Evolutionary conservation across 2,888 invertebrate species (phyloP), one percentile per base, ranked within the genome.

Genomic region (Cheilosia pagana): DNA sequence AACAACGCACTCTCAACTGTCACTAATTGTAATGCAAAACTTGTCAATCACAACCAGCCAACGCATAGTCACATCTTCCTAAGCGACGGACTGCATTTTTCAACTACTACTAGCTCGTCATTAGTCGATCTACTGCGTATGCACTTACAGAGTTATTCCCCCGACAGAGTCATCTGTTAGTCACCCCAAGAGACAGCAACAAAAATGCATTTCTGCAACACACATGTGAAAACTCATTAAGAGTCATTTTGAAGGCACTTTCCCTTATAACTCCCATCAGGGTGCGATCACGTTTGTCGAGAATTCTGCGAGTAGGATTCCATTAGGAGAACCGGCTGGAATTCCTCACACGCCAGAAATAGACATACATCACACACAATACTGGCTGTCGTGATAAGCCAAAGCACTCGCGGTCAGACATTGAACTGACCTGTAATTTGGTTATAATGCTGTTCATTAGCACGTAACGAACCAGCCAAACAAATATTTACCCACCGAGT

Each of bases 391-490:
- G 14, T 12, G 52, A 12, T 53, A 53, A 53, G 25, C 28, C 16
- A 16, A 28, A 28, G 53, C 53, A 53, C 31, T 53, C 14, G 41
- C 7, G n/a, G 5, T n/a, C 16, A 53, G 28, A 31, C 53, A 53
- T 53, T 53, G 53, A 53, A 53, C 53, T 31, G 53, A 6, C 53
- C 28, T 6, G 53, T 53, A 53, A 53, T 53, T 53, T 53, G 28
- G 53, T 53, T 53, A 53, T 28, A 31, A 53, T 53, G 53, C 53
- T 16, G 21, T 53, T 53, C 53, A 53, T 53, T 53, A 53, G 53
- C 53, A 53, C 53, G 45, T 45, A 35, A 45, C 45, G 16, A 45
- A 45, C 45, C 45, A 45, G 16, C 45, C 16, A 0, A 23, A 50
- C 19, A 21, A 48, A 50, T 50, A 50, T 50, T 50, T 50, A 23